Evolutionary conservation across 2,113 vertebrate species (phyloP).

Genomic region (Silurus asotus): DNA sequence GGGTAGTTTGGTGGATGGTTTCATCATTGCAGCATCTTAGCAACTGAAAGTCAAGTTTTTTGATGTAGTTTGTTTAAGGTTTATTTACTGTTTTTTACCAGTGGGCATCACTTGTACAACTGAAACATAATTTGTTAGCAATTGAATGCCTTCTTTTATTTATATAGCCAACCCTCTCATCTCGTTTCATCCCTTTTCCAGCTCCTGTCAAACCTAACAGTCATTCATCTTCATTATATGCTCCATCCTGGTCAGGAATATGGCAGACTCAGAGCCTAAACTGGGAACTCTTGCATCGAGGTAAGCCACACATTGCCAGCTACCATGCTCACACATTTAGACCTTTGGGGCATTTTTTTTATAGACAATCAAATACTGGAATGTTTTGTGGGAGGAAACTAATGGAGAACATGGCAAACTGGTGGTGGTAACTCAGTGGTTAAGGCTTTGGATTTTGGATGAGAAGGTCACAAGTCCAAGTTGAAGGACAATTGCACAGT

Average conservation of each 20-base stretch:
- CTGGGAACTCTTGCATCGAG: not conserved
- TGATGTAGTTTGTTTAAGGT: not conserved
- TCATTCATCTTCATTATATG: not conserved
- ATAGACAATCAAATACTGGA: not conserved
- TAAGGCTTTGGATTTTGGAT: too few relatives aligned
- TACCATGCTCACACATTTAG: not conserved
- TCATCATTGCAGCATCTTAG: not conserved
- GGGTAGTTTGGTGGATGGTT: not conserved
- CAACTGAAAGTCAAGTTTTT: not conserved
- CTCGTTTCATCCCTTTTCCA: not conserved
- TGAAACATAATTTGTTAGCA: not conserved
- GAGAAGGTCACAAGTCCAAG: too few relatives aligned
- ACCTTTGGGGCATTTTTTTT: not conserved
- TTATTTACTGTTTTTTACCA: not conserved
- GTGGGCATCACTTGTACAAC: not conserved
- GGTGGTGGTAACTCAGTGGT: too few relatives aligned
- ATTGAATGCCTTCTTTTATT: conserved; percentile 2
- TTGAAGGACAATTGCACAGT: too few relatives aligned
- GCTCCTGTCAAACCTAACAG: not conserved
- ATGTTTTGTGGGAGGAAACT: not conserved
- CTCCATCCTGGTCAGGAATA: not conserved
- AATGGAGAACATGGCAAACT: not conserved
- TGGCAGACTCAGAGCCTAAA: not conserved
- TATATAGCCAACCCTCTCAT: not conserved
- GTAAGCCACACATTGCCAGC: not conserved